A percentile compares a stretch with the other conserved stretches of the same genome.
phyloP scores from a whole-genome alignment of 2,797 vertebrate genomes.

The Neosalanx taihuensis region DNA sequence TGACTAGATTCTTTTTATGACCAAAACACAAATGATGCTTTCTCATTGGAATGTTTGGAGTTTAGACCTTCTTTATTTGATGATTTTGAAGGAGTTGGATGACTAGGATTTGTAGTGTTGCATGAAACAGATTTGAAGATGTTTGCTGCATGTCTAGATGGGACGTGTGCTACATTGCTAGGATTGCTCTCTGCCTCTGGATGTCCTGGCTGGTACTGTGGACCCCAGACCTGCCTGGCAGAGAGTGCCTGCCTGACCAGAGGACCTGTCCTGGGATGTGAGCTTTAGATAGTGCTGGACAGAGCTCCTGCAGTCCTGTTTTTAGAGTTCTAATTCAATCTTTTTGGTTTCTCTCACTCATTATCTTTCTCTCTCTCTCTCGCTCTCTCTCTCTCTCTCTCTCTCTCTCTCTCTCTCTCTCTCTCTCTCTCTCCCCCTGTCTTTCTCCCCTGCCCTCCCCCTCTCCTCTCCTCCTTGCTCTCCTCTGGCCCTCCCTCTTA shows the following conservation, averaged over 20 bases:
- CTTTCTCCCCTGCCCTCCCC: not conserved
- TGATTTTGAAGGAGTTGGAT: not conserved
- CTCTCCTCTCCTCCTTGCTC: not conserved
- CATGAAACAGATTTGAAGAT: not conserved
- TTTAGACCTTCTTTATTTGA: not conserved
- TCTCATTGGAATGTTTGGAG: slow-evolving; percentile 17
- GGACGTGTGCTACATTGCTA: not conserved
- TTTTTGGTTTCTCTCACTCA: not conserved
- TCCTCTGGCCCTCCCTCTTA: not conserved
- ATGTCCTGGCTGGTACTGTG: not conserved
- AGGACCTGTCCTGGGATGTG: too few relatives aligned
- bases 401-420: not conserved
- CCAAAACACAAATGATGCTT: slow-evolving; percentile 26
- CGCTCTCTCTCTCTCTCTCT: not conserved
- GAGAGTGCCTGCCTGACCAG: not conserved
- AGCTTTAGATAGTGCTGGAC: not conserved
- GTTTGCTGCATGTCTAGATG: not conserved
- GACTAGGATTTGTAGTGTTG: not conserved
- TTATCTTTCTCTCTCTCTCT: too few relatives aligned
- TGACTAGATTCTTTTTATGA: slow-evolving; percentile 39
- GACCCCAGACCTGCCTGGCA: not conserved
- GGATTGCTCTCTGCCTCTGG: not conserved
- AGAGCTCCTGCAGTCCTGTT: not conserved
- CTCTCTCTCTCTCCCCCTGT: not conserved
- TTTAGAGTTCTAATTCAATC: not conserved